Evolutionary conservation across 2,113 vertebrate species (phyloP), one percentile per base, ranked within the genome.

Genomic region (Theristicus caerulescens): DNA sequence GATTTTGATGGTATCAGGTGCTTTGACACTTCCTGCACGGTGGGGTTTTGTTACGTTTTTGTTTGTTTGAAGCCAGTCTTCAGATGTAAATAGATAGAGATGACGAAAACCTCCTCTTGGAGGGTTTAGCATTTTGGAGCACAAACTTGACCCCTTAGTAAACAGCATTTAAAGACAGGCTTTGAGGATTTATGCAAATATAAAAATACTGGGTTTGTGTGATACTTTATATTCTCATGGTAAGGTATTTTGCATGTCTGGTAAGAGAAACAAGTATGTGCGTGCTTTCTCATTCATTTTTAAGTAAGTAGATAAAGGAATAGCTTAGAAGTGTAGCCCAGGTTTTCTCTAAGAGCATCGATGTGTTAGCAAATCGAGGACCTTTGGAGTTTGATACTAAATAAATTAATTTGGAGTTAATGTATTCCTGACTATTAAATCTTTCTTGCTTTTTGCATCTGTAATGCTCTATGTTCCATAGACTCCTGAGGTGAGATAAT

Each of bases 241-340:
- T 70, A 13, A 0, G 1, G 4, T 58, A n/a, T n/a, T 21, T 55
- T 67, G 34, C 0, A 0, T 25, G 9, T 80, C 24, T 88, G 8
- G 36, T 38, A 76, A 42, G 71, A 86, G 44, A 59, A 90, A 19
- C 10, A 76, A 49, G 10, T 26, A 12, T 26, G 14, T 58, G 4
- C 18, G 2, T 62, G 16, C 24, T 54, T 88, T 58, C 36, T 86
- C n/a, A 5, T 62, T 57, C 1, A 11, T 54, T 89, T 89, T 76
- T 54, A 77, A 85, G 55, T 38, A 64, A 36, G 42, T 14, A 19
- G 19, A 20, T 29, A 66, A 70, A 86, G 49, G 22, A 79, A 36
- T 24, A 72, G 17, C 29, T 83, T 88, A 49, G 46, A 72, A 77
- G 10, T 34, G 26, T 70, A 92, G n/a, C 8, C 22, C 18, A 29